Conservation (phyloP, 2,113 vertebrate genomes). For the Equus quagga region DNA sequence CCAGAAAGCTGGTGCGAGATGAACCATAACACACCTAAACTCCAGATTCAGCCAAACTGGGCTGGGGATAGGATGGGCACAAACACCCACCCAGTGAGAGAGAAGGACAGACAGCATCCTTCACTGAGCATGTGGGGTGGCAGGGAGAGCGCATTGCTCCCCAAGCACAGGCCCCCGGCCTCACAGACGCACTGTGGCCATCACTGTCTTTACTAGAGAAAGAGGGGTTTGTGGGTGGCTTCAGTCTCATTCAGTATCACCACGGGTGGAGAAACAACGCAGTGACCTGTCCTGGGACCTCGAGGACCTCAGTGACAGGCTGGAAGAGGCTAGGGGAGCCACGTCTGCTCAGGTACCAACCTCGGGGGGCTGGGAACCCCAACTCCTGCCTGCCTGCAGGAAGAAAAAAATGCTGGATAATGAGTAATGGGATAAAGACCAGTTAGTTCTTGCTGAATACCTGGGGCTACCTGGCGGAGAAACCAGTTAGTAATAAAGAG, state of each 20-base stretch:
- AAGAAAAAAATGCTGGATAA: neutral
- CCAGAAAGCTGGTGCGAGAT: neutral
- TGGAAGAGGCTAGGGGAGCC: conserved; percentile 86
- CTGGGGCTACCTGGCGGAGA: neutral
- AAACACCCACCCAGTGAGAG: neutral
- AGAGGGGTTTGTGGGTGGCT: neutral
- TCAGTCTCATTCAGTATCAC: neutral
- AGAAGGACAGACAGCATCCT: neutral
- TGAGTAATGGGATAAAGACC: neutral
- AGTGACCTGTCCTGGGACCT: conserved; percentile 86
- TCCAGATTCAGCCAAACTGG: neutral
- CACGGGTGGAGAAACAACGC: conserved; percentile 89
- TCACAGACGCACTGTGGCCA: neutral
- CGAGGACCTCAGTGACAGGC: conserved; percentile 86
- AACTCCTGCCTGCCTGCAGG: neutral
- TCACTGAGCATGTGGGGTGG: neutral
- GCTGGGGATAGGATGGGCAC: neutral
- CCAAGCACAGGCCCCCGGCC: neutral
- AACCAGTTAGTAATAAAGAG: neutral
- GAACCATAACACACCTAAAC: neutral
- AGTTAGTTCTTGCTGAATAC: neutral
- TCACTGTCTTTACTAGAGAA: neutral
- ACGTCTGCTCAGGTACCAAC: conserved; percentile 84
- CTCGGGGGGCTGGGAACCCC: neutral
- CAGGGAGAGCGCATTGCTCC: neutral